Evolutionary conservation across 2,888 invertebrate genomes (phyloP).

Genomic region (Dryocosmus kuriphilus): DNA sequence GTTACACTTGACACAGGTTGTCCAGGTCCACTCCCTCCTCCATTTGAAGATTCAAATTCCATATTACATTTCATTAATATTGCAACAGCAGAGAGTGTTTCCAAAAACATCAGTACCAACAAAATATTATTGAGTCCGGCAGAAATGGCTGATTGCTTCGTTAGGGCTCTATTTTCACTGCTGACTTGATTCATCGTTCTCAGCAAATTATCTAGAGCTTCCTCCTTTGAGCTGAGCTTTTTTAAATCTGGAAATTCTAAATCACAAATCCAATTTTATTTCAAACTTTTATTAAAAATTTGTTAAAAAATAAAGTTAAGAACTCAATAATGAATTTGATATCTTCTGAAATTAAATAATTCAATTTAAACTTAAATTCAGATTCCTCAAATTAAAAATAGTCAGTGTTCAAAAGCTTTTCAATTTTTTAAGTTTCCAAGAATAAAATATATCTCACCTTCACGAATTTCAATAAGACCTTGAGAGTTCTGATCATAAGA

Average conservation of each 20-base stretch:
- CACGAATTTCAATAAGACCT: not conserved
- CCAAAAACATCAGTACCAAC: slow-evolving; percentile 26
- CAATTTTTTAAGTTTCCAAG: not conserved
- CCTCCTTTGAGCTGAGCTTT: not conserved
- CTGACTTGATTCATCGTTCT: slow-evolving; percentile 4
- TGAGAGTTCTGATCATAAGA: not conserved
- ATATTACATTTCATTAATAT: slow-evolving; percentile 15
- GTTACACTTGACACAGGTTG: not conserved
- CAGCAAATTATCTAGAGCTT: slow-evolving; percentile 19
- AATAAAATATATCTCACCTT: not conserved
- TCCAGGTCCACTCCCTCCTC: not conserved
- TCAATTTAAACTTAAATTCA: no score
- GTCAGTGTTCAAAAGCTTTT: no score
- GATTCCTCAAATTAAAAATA: no score
- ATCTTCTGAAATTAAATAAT: no score
- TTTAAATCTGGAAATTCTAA: slow-evolving; percentile 19
- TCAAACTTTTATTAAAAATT: not conserved
- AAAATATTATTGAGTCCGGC: slow-evolving; percentile 12
- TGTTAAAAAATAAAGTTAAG: not conserved
- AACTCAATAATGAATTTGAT: not conserved
- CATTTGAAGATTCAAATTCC: not conserved
- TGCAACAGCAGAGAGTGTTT: slow-evolving; percentile 20
- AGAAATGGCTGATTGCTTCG: not conserved
- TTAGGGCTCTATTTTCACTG: not conserved
- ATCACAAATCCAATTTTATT: not conserved